These are phyloP conservation scores for Salpingus planirostris DNA, from an alignment of 2,888 invertebrate species.

Conservation along the genomic window DNA sequence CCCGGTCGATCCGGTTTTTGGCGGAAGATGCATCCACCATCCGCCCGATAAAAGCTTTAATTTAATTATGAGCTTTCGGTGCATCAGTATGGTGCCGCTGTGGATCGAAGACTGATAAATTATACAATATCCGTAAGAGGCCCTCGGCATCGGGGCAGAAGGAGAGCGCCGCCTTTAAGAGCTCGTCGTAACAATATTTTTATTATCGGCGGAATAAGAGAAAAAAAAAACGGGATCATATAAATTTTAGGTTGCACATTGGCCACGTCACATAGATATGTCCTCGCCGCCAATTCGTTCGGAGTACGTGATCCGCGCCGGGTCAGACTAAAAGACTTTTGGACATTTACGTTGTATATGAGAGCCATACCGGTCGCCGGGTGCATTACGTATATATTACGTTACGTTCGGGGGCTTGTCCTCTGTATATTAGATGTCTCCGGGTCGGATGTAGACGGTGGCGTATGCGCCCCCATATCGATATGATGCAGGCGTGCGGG, in stretches of 20 bases:
- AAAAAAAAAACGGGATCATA: constrained; percentile 31
- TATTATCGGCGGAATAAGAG: constrained; percentile 19
- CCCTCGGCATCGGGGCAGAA: too few species aligned
- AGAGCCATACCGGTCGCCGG: constrained; percentile 28
- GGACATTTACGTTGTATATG: constrained; percentile 38
- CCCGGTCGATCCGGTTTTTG: too few species aligned
- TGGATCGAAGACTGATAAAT: constrained; percentile 9
- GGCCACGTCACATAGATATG: constrained; percentile 36
- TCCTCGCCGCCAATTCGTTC: constrained; percentile 32
- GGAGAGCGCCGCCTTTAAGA: constrained; percentile 9
- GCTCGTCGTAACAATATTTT: constrained; percentile 19
- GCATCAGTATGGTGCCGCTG: not conserved
- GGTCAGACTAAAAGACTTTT: constrained; percentile 33
- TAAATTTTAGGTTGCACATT: constrained; percentile 35
- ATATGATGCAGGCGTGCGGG: constrained; percentile 30
- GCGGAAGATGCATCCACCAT: too few species aligned
- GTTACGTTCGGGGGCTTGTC: constrained; percentile 25
- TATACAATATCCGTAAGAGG: constrained; percentile 11
- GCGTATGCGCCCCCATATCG: constrained; percentile 20
- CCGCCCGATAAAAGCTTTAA: too few species aligned
- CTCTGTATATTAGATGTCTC: constrained; percentile 28
- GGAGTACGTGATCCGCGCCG: constrained; percentile 33
- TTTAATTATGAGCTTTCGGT: constrained; percentile 12
- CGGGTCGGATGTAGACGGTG: constrained; percentile 14
- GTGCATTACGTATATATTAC: constrained; percentile 33